These are phyloP conservation scores for Scylla paramamosain DNA, from an alignment of 1,140 invertebrate genomes.

Conservation along the genomic window DNA sequence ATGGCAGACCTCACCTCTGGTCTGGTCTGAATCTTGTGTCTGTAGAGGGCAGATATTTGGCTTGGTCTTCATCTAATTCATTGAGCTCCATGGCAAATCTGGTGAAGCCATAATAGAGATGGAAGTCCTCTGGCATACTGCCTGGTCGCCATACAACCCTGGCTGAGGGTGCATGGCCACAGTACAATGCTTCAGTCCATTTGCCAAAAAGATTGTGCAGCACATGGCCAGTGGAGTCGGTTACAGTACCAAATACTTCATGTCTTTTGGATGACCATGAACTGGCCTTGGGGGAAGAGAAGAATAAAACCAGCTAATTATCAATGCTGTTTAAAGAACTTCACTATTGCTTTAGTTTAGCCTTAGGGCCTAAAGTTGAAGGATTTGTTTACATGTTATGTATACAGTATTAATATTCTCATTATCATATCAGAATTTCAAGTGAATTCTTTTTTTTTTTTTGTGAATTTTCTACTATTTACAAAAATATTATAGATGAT, in stretches of 20 bases:
- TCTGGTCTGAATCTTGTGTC: conserved; percentile 83
- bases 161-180: conserved; percentile 86
- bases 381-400: not conserved
- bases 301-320: not conserved
- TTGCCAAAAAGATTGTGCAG: conserved; percentile 84
- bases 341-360: not conserved
- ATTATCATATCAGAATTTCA: not conserved
- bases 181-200: conserved; percentile 91
- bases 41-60: conserved; percentile 86
- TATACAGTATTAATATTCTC: not conserved
- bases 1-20: conserved; percentile 77
- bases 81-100: conserved; percentile 91
- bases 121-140: conserved; percentile 89
- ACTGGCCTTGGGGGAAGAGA: conserved; percentile 83
- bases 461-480: not conserved
- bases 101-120: conserved; percentile 92
- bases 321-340: too few species aligned
- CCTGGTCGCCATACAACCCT: conserved; percentile 90
- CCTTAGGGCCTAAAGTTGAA: not conserved
- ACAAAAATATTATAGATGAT: not conserved
- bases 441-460: not conserved
- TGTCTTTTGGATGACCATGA: conserved; percentile 90
- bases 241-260: conserved; percentile 88
- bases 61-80: conserved; percentile 86
- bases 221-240: conserved; percentile 81